Percentiles rank a stretch among this genome's conserved stretches.
Evolutionary conservation across 2,888 invertebrate genomes (phyloP).

Genomic region (Drosophila rubida): DNA sequence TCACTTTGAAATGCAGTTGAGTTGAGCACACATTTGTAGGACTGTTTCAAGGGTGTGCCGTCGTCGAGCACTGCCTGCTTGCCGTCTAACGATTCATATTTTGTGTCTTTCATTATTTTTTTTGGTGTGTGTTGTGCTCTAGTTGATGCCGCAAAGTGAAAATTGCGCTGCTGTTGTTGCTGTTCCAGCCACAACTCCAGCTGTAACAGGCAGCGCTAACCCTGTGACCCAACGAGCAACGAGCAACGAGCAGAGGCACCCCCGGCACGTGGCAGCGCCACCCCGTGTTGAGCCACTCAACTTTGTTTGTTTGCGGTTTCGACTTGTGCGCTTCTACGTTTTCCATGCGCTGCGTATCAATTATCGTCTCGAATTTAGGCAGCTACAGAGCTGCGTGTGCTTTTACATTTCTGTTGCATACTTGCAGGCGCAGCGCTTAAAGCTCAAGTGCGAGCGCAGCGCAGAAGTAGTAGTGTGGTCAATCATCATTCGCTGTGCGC

Average conservation of each 20-base stretch:
- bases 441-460: slow-evolving; percentile 65
- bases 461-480: slow-evolving; percentile 8
- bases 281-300: slow-evolving; percentile 37
- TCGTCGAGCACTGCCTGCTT: neutral
- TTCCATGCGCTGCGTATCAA: slow-evolving; percentile 69
- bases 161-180: slow-evolving; percentile 17
- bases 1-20: no score
- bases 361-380: slow-evolving; percentile 73
- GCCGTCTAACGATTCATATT: neutral
- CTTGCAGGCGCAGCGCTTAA: slow-evolving; percentile 61
- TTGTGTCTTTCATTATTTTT: slow-evolving; percentile 8
- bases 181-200: neutral
- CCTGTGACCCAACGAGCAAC: no score
- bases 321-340: slow-evolving; percentile 67
- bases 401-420: slow-evolving; percentile 43
- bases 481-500: slow-evolving; percentile 36
- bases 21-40: no score
- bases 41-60: no score
- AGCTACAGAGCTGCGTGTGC: neutral
- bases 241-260: no score
- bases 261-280: neutral
- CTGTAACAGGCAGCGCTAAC: slow-evolving; percentile 18
- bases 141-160: slow-evolving; percentile 49
- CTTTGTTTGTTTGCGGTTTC: slow-evolving; percentile 75
- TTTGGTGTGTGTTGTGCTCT: neutral